Base-by-base conservation (phyloP, 2,888 invertebrate genomes). In the Tryphoninae sp. region DNA sequence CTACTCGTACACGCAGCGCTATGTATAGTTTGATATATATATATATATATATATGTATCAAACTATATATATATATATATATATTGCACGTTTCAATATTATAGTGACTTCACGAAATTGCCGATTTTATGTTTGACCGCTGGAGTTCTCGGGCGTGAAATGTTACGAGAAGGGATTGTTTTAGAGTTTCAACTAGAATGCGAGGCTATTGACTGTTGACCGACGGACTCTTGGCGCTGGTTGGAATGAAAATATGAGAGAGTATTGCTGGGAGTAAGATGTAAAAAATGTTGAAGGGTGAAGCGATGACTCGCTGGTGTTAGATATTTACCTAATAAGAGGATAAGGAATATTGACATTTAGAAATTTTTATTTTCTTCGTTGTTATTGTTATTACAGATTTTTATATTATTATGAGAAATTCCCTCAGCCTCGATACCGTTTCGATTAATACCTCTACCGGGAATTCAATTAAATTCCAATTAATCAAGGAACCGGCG, bases 111-210 rank as follows among this genome's bases (percentile, higher is more conserved):
- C 86, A 84, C 87, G 87, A 87, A 88, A 90, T 90, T 89, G 87
- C 89, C 89, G 88, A 91, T 90, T 91, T 91, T 91, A 91, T 90
- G 89, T 88, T 86, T 88, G 88, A 90, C 89, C 90, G 90, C 90
- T 90, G 91, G 90, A 88, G 90, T 90, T 90, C 76, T 68, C 90
- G 89, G 90, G 88, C 90, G 89, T 90, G 89, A 89, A 89, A 91
- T 88, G 90, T 91, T 91, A 91, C 89, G 91, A 90, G 87, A 84
- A 86, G 86, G 87, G 88, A 90, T 91, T 91, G 91, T 91, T 90
- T 91, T 89, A 89, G 90, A 89, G 88, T 88, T 88, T 88, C 84
- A 79, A 73, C 67, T 71, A 55, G 72, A 58, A 53, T 51, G 49
- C 40, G 61, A 49, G 51, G 16, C 49, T 76, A 51, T 53, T 65